Conservation (phyloP, 2,113 vertebrate species). For the Gopherus flavomarginatus region DNA sequence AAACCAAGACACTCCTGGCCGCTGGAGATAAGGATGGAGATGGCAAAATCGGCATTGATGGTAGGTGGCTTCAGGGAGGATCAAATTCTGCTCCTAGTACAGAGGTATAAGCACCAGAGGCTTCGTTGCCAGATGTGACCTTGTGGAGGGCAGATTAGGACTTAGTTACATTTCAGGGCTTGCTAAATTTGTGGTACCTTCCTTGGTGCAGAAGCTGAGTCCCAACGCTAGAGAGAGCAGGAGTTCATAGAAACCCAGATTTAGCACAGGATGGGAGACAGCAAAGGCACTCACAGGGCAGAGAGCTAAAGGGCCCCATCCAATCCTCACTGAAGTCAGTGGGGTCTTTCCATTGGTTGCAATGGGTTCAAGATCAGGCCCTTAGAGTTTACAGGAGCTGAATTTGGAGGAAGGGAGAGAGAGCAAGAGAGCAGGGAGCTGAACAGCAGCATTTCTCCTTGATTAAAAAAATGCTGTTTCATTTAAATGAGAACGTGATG, state of each 20-base stretch:
- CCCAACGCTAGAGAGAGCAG: conserved; percentile 63
- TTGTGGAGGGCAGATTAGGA: conserved; percentile 37
- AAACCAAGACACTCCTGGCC: conserved; percentile 90
- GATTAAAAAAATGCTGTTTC: not conserved
- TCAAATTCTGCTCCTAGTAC: not conserved
- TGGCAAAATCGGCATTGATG: conserved; percentile 94
- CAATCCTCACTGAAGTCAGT: not conserved
- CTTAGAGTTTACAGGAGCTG: not conserved
- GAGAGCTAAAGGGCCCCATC: rapidly evolving
- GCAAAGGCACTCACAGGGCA: not conserved
- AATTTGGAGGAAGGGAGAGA: not conserved
- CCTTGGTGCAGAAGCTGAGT: not conserved
- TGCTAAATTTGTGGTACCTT: not conserved
- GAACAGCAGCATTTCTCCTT: not conserved
- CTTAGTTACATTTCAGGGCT: conserved; percentile 1
- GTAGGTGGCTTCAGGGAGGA: conserved; percentile 76
- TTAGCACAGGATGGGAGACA: not conserved
- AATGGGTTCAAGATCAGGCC: not conserved
- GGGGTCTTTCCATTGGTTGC: not conserved
- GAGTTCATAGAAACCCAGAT: not conserved
- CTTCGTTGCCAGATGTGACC: not conserved
- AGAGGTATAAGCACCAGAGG: not conserved
- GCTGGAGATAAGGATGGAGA: conserved; percentile 98
- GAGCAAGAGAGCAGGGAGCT: not conserved
- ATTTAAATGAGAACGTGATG: not conserved